Evolutionary conservation across 1,140 invertebrate species (phyloP).

Genomic region (Neoseiulus cucumeris): DNA sequence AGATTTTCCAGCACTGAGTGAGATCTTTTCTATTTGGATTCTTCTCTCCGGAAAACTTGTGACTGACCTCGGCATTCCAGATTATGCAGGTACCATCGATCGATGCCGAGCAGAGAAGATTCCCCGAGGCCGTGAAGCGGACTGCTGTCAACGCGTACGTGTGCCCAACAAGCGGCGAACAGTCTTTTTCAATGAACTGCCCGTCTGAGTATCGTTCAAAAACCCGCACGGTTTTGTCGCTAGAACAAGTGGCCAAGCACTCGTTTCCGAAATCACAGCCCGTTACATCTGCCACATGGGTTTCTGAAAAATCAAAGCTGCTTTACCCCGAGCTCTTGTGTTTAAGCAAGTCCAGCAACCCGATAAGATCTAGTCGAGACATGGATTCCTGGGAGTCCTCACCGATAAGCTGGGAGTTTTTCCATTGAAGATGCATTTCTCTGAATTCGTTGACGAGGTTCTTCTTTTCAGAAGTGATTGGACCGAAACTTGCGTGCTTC

Average conservation of each 20-base stretch:
- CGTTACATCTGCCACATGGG: constrained; percentile 19
- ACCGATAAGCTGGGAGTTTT: not conserved
- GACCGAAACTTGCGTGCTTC: too few species aligned
- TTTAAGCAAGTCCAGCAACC: not conserved
- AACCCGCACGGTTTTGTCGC: constrained; percentile 29
- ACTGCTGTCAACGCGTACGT: constrained; percentile 30
- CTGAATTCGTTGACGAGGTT: not conserved
- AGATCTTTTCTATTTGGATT: not conserved
- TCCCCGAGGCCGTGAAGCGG: constrained; percentile 46
- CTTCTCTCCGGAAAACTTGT: not conserved
- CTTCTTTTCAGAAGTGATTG: not conserved
- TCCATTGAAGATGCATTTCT: not conserved
- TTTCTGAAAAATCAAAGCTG: not conserved
- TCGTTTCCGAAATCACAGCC: constrained; percentile 22
- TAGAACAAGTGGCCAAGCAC: constrained; percentile 26
- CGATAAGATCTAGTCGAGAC: not conserved
- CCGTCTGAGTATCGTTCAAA: constrained; percentile 22
- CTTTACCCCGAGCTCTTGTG: not conserved
- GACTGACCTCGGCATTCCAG: constrained; percentile 39
- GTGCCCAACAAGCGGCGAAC: constrained; percentile 29
- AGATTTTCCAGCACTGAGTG: not conserved
- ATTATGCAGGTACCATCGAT: constrained; percentile 48
- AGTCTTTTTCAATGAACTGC: constrained; percentile 23
- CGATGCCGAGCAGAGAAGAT: constrained; percentile 44
- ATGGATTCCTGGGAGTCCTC: not conserved